Conservation (phyloP, 2,797 vertebrate species). For the Pristis pectinata region DNA sequence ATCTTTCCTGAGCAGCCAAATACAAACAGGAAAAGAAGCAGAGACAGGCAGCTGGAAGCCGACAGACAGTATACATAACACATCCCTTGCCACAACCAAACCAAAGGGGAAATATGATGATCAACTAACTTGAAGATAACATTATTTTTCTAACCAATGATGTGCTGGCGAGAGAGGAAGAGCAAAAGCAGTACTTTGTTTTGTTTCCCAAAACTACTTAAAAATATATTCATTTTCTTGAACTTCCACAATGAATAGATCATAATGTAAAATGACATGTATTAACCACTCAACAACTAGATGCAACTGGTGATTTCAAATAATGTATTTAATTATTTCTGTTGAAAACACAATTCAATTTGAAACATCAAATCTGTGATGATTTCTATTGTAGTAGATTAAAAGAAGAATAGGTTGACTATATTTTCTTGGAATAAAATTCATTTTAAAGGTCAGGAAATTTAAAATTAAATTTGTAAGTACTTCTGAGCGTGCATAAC, state of each 20-base stretch:
- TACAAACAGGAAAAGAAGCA: constrained; percentile 44
- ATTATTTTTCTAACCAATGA: constrained; percentile 26
- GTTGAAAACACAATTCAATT: constrained; percentile 1
- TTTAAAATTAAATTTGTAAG: not conserved
- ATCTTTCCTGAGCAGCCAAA: constrained; percentile 12
- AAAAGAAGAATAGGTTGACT: not conserved
- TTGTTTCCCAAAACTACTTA: constrained; percentile 9
- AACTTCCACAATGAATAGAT: not conserved
- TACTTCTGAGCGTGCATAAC: not conserved
- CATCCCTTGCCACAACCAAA: not conserved
- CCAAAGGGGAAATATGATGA: not conserved
- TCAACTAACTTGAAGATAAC: constrained; percentile 9
- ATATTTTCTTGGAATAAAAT: not conserved
- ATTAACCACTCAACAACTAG: not conserved
- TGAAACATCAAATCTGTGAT: not conserved
- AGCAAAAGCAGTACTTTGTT: not conserved
- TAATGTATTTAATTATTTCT: not conserved
- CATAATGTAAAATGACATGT: not conserved
- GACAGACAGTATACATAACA: not conserved
- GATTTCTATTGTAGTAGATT: not conserved
- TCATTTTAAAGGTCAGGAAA: not conserved
- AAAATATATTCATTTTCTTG: not conserved
- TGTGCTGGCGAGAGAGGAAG: constrained; percentile 42
- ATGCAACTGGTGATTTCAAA: not conserved
- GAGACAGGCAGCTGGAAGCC: constrained; percentile 38